Base-by-base conservation (phyloP, 2,113 vertebrate species). In the Hippocampus abdominalis region DNA sequence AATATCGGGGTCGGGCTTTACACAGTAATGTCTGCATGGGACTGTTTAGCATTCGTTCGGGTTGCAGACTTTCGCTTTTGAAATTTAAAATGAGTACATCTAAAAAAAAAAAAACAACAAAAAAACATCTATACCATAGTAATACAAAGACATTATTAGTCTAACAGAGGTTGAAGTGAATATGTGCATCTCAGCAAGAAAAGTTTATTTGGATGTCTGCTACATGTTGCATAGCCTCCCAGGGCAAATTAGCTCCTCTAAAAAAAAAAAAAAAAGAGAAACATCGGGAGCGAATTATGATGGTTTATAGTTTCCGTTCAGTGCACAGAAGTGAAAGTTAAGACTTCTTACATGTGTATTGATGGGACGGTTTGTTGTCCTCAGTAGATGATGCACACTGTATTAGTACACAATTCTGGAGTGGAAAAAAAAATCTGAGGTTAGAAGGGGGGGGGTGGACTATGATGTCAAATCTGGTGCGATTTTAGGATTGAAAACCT, bases 91-190 rank as follows among this genome's bases (percentile, higher is more conserved):
- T 60, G 15, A 18, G 29, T 59, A 16, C 15, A 16, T 32, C 57
- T 60, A 32, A 60, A 1, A 12, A 29, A 18, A 4, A 6, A 18
- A 60, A 15, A 59, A 12, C 27, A 21, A 59, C 10, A 10, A 27
- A 13, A 5, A 3, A 15, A 57, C 27, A 57, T 27, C 54, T 57
- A 27, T 6, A 5, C 12, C 25, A 60, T 9, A 16, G 16, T 60
- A 7, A 18, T 32, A 32, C 57, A 60, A 32, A 60, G 57, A 27
- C 57, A 60, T 60, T 60, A 8, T 20, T 32, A 32, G 57, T 60
- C 73, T 85, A 72, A 75, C 56, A 68, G 60, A 71, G 66, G 67
- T 72, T 79, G 79, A 86, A 89, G 84, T 90, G 88, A 84, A 54
- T 23, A 51, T 90, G 88, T 60, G 57, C 57, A 59, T 59, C 39